Percentiles rank a stretch among this genome's conserved stretches.
phyloP scores from a whole-genome alignment of 2,113 vertebrate genomes.

The Nannobrachium achirus region DNA sequence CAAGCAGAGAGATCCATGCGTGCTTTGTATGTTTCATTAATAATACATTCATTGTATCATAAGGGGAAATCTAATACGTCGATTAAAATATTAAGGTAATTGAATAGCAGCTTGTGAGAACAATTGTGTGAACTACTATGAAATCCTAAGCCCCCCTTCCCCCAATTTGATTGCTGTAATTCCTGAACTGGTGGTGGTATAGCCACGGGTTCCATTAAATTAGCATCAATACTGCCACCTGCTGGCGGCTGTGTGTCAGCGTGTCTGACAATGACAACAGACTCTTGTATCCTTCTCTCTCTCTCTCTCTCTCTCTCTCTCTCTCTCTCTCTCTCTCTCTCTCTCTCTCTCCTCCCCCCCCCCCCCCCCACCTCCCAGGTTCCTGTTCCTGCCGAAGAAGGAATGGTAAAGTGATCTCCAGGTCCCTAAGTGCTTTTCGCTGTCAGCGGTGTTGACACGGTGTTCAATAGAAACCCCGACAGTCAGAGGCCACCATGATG shows the following conservation, averaged over 20 bases:
- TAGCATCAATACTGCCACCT: constrained; percentile 81
- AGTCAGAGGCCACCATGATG: constrained; percentile 60
- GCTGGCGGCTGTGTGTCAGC: constrained; percentile 52
- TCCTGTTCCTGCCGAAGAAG: constrained; percentile 64
- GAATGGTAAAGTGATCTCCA: constrained; percentile 78
- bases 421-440: constrained; percentile 74
- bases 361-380: constrained; percentile 51
- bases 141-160: too few species aligned
- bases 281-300: not conserved
- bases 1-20: not conserved
- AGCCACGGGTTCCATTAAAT: constrained; percentile 37
- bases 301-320: not conserved
- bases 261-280: constrained; percentile 11
- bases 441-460: constrained; percentile 75
- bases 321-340: not conserved
- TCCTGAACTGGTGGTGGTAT: too few species aligned
- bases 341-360: constrained; percentile 16
- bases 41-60: not conserved
- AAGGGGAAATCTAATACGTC: too few species aligned
- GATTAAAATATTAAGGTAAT: constrained; percentile 5
- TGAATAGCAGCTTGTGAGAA: not conserved
- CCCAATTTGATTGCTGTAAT: too few species aligned
- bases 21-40: not conserved
- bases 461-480: constrained; percentile 68
- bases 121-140: too few species aligned